Evolutionary conservation across 2,888 invertebrate species (phyloP), one percentile per base, ranked within the genome.

Genomic region (Bellardia pandia): DNA sequence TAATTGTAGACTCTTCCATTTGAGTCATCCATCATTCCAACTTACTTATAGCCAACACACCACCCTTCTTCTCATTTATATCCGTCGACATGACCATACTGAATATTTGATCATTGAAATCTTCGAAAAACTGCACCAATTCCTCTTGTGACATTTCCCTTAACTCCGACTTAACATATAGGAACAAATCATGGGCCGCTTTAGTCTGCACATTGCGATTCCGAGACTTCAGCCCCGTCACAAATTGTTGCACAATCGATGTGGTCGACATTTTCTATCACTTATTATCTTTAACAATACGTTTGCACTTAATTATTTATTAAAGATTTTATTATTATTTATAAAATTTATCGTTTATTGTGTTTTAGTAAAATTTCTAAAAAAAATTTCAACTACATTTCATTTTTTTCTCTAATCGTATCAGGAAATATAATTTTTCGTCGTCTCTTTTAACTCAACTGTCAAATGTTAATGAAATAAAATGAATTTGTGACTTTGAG

Each of bases 71-170:
- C 93, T 99, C 99, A 94, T 98, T 97, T 51, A 97, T 96, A 93
- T 99, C 98, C 66, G 96, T 96, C 90, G 98, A 97, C 14, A 98
- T 97, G 3, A 99, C 98, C 98, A 99, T 98, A 93, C 98, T 98
- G 93, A 98, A 98, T 89, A 99, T 98, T 92, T 98, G 97, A 92
- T 98, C 97, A 93, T 98, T 98, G 92, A 99, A 98, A 89, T 98
- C 98, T 92, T 99, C 99, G 93, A 99, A 96, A 93, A 99, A 99
- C 86, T 96, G 95, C 37, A 97, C 96, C 89, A 98, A 95, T 92
- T 98, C 98, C 92, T 99, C 99, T 85, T 96, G 96, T 1, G 98
- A 96, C 90, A 98, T 97, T 94, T 98, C 98, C 7, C 98, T 95
- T 71, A 98, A 93, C 92, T 98, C 98, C 8, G 98, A 98, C 93